These are phyloP conservation scores for Orthonychiurus folsomi DNA, from an alignment of 2,888 invertebrate genomes.

Conservation along the genomic window DNA sequence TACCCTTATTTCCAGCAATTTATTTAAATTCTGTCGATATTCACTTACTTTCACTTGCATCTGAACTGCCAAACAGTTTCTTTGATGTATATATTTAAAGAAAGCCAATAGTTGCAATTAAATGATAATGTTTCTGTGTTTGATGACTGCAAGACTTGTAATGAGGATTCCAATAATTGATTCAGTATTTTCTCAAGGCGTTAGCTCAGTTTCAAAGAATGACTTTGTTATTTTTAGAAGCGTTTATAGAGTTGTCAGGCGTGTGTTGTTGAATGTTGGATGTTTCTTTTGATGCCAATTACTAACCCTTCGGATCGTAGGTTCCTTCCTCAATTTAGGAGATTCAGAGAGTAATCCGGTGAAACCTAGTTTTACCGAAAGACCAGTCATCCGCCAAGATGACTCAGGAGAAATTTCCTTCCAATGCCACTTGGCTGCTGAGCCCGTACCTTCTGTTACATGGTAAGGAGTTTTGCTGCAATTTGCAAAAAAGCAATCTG, in stretches of 20 bases:
- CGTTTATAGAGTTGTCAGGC: slow-evolving; percentile 1
- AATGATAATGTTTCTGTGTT: background rate
- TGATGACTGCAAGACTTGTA: background rate
- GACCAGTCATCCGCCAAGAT: slow-evolving; percentile 92
- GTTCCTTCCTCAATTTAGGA: slow-evolving; percentile 54
- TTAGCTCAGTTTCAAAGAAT: background rate
- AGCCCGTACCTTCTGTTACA: slow-evolving; percentile 84
- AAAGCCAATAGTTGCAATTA: too few species aligned
- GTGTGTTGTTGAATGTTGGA: slow-evolving; percentile 24
- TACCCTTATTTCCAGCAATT: background rate
- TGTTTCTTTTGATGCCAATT: slow-evolving; percentile 29
- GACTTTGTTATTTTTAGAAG: background rate
- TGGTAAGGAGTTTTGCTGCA: slow-evolving; percentile 71
- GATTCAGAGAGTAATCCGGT: slow-evolving; percentile 90
- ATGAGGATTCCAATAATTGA: background rate
- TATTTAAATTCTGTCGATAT: background rate
- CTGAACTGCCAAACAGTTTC: too few species aligned
- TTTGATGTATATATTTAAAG: too few species aligned
- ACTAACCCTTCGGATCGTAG: slow-evolving; percentile 41
- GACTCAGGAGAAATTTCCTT: slow-evolving; percentile 92
- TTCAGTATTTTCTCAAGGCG: slow-evolving; percentile 1
- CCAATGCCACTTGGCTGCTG: slow-evolving; percentile 94
- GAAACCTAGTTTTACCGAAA: slow-evolving; percentile 95
- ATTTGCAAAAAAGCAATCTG: too few species aligned
- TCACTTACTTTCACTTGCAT: too few species aligned